phyloP scores from a whole-genome alignment of 2,888 invertebrate species.

The Ptychoptera albimana region DNA sequence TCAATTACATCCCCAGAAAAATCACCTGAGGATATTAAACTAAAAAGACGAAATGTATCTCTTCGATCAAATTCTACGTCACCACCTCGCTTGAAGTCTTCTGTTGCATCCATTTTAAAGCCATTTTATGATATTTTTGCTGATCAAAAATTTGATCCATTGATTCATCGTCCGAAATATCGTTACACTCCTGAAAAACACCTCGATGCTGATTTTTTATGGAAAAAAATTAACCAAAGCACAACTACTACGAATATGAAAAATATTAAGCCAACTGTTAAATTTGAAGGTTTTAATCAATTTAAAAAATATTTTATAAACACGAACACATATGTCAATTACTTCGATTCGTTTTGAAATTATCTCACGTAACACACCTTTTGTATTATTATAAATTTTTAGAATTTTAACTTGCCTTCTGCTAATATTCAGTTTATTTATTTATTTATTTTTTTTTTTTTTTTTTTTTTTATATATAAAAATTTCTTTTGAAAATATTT shows the following conservation, averaged over 20 bases:
- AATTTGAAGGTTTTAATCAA: conserved; percentile 23
- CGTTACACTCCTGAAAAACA: conserved; percentile 49
- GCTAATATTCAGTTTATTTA: too few species aligned
- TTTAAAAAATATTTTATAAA: conserved; percentile 9
- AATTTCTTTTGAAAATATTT: too few species aligned
- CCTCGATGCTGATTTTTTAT: conserved; percentile 15
- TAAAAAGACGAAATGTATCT: conserved; percentile 13
- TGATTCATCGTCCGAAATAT: conserved; percentile 55
- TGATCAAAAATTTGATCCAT: conserved; percentile 56
- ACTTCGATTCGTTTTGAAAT: too few species aligned
- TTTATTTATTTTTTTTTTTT: too few species aligned
- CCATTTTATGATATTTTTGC: conserved; percentile 36
- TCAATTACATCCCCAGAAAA: conserved; percentile 39
- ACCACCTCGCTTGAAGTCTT: conserved; percentile 34
- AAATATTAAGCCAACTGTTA: conserved; percentile 29
- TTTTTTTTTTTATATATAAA: too few species aligned
- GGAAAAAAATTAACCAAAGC: conserved; percentile 19
- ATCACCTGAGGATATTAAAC: conserved; percentile 14
- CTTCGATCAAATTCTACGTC: conserved; percentile 29
- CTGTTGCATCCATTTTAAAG: conserved; percentile 28
- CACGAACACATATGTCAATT: background rate
- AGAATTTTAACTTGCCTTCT: too few species aligned
- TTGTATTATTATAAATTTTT: too few species aligned
- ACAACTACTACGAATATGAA: conserved; percentile 46
- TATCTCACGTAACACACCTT: too few species aligned